Percentiles rank a stretch among this genome's conserved stretches.
These are phyloP conservation scores for Chloroceryle aenea DNA, from an alignment of 2,113 vertebrate genomes.

Conservation along the genomic window DNA sequence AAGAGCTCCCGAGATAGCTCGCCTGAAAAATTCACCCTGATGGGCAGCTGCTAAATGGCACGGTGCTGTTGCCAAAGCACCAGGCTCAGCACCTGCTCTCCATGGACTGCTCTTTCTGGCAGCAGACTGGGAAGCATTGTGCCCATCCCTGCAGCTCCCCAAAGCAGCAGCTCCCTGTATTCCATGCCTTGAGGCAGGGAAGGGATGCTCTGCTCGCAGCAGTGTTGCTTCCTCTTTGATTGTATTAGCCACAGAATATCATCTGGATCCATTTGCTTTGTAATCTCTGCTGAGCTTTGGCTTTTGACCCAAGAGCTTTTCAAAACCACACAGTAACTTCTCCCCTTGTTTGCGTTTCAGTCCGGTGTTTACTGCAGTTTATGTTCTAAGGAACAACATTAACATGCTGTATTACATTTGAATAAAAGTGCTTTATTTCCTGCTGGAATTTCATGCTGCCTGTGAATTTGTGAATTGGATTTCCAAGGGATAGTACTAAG, in stretches of 20 bases:
- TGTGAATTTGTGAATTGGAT: conserved; percentile 43
- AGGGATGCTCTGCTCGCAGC: background rate
- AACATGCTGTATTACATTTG: background rate
- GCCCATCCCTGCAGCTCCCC: background rate
- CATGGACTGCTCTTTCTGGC: background rate
- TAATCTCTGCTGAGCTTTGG: background rate
- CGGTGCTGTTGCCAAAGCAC: background rate
- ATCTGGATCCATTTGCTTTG: rapidly evolving
- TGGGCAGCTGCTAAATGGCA: conserved; percentile 1
- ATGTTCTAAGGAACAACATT: background rate
- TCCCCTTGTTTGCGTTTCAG: background rate
- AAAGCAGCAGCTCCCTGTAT: background rate
- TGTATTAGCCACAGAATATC: background rate
- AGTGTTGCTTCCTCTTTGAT: rapidly evolving
- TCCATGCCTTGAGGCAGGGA: rapidly evolving
- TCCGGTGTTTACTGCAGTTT: background rate
- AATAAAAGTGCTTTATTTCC: conserved; percentile 48
- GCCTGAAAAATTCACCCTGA: background rate
- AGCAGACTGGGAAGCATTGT: rapidly evolving
- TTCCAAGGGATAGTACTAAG: conserved; percentile 25
- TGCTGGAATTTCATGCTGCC: conserved; percentile 33
- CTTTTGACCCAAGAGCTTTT: background rate
- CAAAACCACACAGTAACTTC: background rate
- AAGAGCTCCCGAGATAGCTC: background rate
- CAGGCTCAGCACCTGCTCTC: conserved; percentile 8